Base-by-base conservation (phyloP, 1,140 invertebrate genomes). In the Scaptodrosophila lebanonensis region DNA sequence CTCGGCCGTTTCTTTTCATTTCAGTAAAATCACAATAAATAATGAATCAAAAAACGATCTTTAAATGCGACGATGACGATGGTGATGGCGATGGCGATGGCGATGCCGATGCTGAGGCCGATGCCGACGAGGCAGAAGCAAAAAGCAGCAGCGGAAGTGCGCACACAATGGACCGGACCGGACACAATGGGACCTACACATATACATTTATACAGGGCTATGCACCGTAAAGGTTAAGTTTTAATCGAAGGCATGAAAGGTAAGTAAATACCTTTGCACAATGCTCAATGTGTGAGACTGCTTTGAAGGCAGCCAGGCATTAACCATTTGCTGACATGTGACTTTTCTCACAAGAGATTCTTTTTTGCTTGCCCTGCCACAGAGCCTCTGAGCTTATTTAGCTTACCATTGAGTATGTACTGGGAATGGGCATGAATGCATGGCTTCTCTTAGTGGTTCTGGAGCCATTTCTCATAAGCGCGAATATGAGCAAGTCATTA, bases 11-110 rank as follows among this genome's bases (percentile, higher is more conserved):
- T 57, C 73, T 63, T 62, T 62, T 68, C 69, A 64, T 82, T 75
- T 82, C 59, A 83, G 69, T 54, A 58, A 62, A 66, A 76, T 70
- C 72, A 83, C 79, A 83, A 83, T 83, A 83, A 73, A 83, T 83
- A 83, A 83, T 83, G 77, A 77, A 77, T 82, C 76, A 73, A 77
- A 76, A 79, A 83, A 83, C 83, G 79, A 83, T 79, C 79, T 79
- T 83, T 83, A 83, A 83, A 83, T 83, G 66, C 72, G 75, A 72
- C 63, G 64, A 75, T 63, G 68, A 51, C 49, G 32, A 52, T 43
- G 58, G 60, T 43, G 60, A 48, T 43, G 58, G 29, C n/a, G n/a
- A n/a, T n/a, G n/a, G n/a, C n/a, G n/a, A n/a, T n/a, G n/a, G 27
- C 11, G 49, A 40, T 13, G 33, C 8, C 6, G 38, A 18, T 27